Conservation (phyloP, 2,797 vertebrate species). For the Champsocephalus esox region DNA sequence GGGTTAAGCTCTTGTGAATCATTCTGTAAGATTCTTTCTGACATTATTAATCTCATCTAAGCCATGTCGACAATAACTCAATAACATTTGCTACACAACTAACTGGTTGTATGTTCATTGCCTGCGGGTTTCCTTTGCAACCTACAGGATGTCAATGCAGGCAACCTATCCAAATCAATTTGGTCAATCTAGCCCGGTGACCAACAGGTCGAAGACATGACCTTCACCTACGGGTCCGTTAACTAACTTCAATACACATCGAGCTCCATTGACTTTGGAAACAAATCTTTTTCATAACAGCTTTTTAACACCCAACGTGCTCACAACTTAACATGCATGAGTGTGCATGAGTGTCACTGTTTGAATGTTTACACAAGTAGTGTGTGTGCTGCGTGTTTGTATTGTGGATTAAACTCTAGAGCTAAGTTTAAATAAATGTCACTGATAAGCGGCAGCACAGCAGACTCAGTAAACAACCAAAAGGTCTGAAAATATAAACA, state of each 20-base stretch:
- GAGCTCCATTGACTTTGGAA: neutral
- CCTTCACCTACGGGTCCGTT: slow-evolving; percentile 32
- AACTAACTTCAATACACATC: slow-evolving; percentile 25
- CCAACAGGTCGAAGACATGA: slow-evolving; percentile 22
- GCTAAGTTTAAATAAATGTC: slow-evolving; percentile 35
- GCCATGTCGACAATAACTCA: slow-evolving; percentile 4
- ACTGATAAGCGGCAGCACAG: neutral
- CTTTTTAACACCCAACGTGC: neutral
- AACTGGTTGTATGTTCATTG: slow-evolving; percentile 11
- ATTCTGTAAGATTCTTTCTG: slow-evolving; percentile 17
- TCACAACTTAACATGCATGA: slow-evolving; percentile 18
- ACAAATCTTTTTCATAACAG: neutral
- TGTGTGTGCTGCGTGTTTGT: slow-evolving; percentile 31
- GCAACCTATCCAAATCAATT: slow-evolving; percentile 37
- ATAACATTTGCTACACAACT: slow-evolving; percentile 24
- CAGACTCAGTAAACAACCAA: slow-evolving; percentile 29
- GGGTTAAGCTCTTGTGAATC: slow-evolving; percentile 9
- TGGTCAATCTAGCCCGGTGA: slow-evolving; percentile 34
- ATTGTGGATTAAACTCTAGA: slow-evolving; percentile 34
- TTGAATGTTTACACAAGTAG: slow-evolving; percentile 32
- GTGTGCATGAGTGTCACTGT: slow-evolving; percentile 7
- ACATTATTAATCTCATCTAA: slow-evolving; percentile 1
- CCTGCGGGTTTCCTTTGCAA: slow-evolving; percentile 57
- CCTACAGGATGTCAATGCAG: slow-evolving; percentile 38
- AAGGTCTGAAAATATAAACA: slow-evolving; percentile 19